A percentile compares a stretch with the other conserved stretches of the same genome.
Conservation (phyloP, 2,888 invertebrate species). For the Lasioglossum morio region DNA sequence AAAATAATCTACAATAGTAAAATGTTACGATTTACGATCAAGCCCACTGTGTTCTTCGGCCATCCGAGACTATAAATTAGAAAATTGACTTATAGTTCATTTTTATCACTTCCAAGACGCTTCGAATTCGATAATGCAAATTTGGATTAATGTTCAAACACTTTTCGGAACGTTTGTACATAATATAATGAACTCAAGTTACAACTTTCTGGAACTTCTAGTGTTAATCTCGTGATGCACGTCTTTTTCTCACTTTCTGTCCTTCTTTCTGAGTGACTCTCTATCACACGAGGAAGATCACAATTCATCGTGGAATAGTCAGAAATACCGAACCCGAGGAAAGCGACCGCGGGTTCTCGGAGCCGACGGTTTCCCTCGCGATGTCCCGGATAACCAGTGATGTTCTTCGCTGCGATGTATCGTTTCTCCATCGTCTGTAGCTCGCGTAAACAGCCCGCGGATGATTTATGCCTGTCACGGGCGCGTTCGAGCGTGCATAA, state of each 20-base stretch:
- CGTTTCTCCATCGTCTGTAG: not conserved
- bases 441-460: slow-evolving; percentile 2
- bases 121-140: not conserved
- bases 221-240: not conserved
- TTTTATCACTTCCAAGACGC: not conserved
- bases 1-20: no score
- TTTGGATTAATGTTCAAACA: not conserved
- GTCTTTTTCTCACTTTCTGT: not conserved
- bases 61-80: no score
- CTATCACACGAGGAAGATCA: not conserved
- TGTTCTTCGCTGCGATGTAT: not conserved
- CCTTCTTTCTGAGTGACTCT: not conserved
- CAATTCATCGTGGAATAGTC: not conserved
- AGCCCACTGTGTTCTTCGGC: no score
- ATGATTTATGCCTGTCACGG: slow-evolving; percentile 1
- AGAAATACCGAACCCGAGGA: not conserved
- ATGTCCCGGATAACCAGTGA: not conserved
- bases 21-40: no score
- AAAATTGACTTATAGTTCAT: not conserved
- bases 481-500: not conserved
- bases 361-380: not conserved
- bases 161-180: not conserved
- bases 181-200: not conserved
- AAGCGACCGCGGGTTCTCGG: not conserved
- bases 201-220: not conserved